Percentiles rank a stretch among this genome's conserved stretches.
Evolutionary conservation across 2,113 vertebrate species (phyloP).

Genomic region (Carlito syrichta): DNA sequence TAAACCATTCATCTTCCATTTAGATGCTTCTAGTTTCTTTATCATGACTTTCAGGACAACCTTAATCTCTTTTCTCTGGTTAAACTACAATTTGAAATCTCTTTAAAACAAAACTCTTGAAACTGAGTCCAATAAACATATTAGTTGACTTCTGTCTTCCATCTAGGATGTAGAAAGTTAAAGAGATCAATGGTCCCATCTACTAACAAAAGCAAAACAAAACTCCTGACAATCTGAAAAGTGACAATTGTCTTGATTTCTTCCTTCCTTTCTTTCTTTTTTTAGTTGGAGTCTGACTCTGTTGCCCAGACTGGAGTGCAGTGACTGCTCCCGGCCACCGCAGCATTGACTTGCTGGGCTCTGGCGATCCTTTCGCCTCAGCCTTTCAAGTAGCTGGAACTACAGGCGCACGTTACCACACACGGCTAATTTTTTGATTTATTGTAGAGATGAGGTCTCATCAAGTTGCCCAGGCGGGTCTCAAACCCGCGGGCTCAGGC

Average conservation of each 20-base stretch:
- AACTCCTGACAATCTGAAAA: neutral
- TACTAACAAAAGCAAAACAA: neutral
- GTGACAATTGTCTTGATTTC: neutral
- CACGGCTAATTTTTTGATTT: no score
- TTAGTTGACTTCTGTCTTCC: neutral
- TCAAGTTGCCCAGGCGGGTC: no score
- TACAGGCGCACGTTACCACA: no score
- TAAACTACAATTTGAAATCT: neutral
- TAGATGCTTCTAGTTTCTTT: neutral
- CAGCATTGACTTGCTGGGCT: no score
- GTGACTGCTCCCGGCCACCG: no score
- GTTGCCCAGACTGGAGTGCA: no score
- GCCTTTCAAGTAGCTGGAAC: no score
- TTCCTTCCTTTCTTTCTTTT: no score
- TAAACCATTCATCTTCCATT: neutral
- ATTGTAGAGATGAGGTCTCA: no score
- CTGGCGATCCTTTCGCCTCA: no score
- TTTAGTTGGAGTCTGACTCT: no score
- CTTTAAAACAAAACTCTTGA: neutral
- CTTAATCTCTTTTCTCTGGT: neutral
- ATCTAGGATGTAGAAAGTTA: neutral
- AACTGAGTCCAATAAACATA: neutral
- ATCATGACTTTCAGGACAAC: neutral
- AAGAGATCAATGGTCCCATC: neutral
- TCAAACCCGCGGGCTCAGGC: no score